Percentiles rank a stretch among this genome's conserved stretches.
Conservation (phyloP, 2,113 vertebrate genomes). For the Apteryx mantelli region DNA sequence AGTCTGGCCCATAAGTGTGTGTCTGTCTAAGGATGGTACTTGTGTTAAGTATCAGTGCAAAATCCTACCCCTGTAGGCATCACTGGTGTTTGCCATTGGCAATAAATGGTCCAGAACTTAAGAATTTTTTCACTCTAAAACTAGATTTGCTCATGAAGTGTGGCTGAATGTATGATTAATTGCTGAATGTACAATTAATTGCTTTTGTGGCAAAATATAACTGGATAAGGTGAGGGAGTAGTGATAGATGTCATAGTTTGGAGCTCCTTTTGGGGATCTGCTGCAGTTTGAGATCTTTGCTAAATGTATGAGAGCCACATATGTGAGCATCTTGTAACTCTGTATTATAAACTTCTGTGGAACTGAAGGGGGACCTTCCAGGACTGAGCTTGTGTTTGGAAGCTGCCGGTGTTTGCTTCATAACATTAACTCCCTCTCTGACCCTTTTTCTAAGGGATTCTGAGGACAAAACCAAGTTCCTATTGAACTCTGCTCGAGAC, state of each 20-base stretch:
- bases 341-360: not conserved
- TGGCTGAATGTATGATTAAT: not conserved
- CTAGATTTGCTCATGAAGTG: not conserved
- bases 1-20: too few species aligned
- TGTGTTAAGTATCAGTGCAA: not conserved
- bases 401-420: not conserved
- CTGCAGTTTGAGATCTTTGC: not conserved
- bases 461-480: slow-evolving; percentile 78
- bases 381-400: slow-evolving; percentile 65
- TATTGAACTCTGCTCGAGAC: slow-evolving; percentile 85
- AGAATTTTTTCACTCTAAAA: not conserved
- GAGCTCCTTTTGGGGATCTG: not conserved
- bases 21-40: not conserved
- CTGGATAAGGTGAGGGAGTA: not conserved
- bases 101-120: not conserved
- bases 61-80: not conserved
- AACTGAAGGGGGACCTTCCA: not conserved
- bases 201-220: not conserved
- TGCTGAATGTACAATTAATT: not conserved
- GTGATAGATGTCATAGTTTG: not conserved
- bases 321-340: not conserved
- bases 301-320: fast-evolving
- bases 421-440: not conserved
- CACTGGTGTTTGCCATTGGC: not conserved
- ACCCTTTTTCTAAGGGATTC: slow-evolving; percentile 75